Evolutionary conservation across 2,888 invertebrate species (phyloP).

Genomic region (Sphaerophoria rueppellii): DNA sequence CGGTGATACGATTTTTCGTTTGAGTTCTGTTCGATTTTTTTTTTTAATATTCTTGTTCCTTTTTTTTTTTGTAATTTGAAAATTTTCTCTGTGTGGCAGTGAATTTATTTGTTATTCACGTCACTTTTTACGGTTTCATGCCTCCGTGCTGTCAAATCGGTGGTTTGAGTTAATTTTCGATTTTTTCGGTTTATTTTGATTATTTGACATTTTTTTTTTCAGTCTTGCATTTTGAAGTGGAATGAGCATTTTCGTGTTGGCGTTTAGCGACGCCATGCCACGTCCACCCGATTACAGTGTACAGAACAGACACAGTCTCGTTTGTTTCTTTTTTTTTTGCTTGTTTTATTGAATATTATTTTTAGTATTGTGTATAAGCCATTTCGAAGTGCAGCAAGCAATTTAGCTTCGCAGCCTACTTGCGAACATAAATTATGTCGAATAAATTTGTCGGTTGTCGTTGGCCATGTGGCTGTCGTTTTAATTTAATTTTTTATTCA

Average conservation of each 20-base stretch:
- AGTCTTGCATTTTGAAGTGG: conserved; percentile 36
- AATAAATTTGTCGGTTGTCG: conserved; percentile 72
- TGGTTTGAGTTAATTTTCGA: conserved; percentile 67
- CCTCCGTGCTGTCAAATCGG: conserved; percentile 67
- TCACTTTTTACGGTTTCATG: conserved; percentile 65
- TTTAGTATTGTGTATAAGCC: conserved; percentile 37
- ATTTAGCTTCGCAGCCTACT: conserved; percentile 70
- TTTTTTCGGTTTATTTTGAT: conserved; percentile 58
- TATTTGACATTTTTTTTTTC: conserved; percentile 54
- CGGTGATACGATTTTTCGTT: conserved; percentile 9
- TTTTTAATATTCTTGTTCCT: conserved; percentile 5
- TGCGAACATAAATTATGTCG: conserved; percentile 71
- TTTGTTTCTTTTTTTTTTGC: conserved; percentile 11
- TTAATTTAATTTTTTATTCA: conserved; percentile 24
- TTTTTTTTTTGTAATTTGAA: conserved; percentile 22
- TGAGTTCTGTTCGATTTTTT: background rate
- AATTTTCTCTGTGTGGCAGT: conserved; percentile 43
- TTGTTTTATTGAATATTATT: conserved; percentile 2
- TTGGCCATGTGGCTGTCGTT: conserved; percentile 68
- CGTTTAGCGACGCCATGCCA: conserved; percentile 70
- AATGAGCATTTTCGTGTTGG: conserved; percentile 65
- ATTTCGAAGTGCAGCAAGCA: conserved; percentile 63
- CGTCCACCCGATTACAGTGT: conserved; percentile 60
- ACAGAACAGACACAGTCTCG: conserved; percentile 30
- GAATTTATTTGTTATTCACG: conserved; percentile 68